Evolutionary conservation across 1,140 invertebrate species (phyloP), one percentile per base, ranked within the genome.

Genomic region (Nymphalis io): DNA sequence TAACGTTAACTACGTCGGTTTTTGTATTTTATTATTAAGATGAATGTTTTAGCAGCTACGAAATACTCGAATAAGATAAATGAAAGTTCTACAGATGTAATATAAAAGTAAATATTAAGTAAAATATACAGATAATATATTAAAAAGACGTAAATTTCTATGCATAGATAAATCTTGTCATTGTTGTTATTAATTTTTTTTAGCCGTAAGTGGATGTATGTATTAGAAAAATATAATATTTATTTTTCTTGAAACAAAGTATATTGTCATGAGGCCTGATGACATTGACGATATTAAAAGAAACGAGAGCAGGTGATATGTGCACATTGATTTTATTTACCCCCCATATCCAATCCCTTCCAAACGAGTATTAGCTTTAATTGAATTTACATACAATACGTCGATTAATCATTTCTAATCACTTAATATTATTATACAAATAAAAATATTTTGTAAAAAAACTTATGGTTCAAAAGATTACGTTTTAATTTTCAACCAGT

Each of bases 241-340:
- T 85, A 83, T 84, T 88, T 88, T 88, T 84, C 76, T 83, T 72
- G 75, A 81, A 55, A 79, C 73, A 63, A 88, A 80, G 5, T 21
- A 55, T 46, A 46, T 46, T 46, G n/a, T 46, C 42, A 80, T 82
- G 81, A 80, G 82, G 73, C 21, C 57, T 74, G 73, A 72, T 80
- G 70, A 81, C 75, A 78, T 79, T 80, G 70, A 82, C 73, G 69
- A 75, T 79, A 86, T 84, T 87, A 80, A 81, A 87, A 76, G 65
- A 79, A 68, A 76, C 74, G 74, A 77, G 74, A 81, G 81, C 79
- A 82, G 80, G 69, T 83, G 80, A 83, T 80, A 82, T 81, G 83
- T 87, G 87, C 82, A 86, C 79, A 82, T 84, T 84, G 80, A 85
- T 88, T 88, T 88, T 87, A 82, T 83, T 87, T 87, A 77, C 53